These are phyloP conservation scores for Leptinotarsa haldemani DNA, from an alignment of 2,888 invertebrate species.

Conservation along the genomic window DNA sequence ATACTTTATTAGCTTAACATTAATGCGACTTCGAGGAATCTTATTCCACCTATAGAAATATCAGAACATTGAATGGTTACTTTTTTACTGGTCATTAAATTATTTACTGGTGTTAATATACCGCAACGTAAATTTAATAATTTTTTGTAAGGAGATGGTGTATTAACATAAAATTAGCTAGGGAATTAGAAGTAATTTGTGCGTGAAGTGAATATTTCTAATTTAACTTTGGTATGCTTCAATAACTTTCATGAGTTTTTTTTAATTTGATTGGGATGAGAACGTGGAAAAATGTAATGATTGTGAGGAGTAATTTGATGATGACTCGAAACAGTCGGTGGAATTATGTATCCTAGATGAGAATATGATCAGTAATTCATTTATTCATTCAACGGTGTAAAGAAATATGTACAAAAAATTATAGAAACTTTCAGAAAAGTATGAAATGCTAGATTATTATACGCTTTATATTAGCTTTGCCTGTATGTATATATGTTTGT, in stretches of 20 bases:
- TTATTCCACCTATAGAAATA: conserved; percentile 39
- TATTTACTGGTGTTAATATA: conserved; percentile 31
- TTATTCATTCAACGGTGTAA: no score
- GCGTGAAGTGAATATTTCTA: conserved; percentile 36
- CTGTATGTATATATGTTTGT: no score
- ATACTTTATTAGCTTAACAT: conserved; percentile 60
- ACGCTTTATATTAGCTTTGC: no score
- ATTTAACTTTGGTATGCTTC: conserved; percentile 38
- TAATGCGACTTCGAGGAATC: conserved; percentile 54
- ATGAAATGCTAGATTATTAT: no score
- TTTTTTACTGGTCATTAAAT: conserved; percentile 34
- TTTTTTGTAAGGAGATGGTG: conserved; percentile 32
- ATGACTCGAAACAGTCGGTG: neutral
- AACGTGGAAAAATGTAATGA: conserved; percentile 24
- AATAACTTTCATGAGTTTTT: conserved; percentile 26
- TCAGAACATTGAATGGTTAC: conserved; percentile 20
- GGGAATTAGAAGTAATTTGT: conserved; percentile 32
- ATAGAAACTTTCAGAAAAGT: no score
- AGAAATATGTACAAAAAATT: no score
- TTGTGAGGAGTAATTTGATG: neutral
- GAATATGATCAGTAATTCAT: neutral
- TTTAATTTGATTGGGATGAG: conserved; percentile 19
- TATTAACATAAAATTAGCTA: conserved; percentile 38
- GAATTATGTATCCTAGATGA: conserved; percentile 33
- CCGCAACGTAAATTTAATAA: conserved; percentile 36